These are phyloP conservation scores for Prunella fulvescens DNA, from an alignment of 2,113 vertebrate genomes.

Conservation along the genomic window DNA sequence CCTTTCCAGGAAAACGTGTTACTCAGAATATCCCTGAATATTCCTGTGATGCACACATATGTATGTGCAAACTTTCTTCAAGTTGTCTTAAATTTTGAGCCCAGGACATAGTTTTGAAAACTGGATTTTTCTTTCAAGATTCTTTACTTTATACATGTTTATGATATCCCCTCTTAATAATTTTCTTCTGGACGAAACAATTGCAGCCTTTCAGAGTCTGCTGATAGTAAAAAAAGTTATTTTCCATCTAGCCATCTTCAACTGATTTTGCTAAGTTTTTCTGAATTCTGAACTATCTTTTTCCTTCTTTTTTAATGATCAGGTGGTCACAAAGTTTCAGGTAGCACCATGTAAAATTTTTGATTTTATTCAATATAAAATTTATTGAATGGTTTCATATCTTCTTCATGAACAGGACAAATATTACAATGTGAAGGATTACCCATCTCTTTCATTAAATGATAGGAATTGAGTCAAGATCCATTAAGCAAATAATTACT, in stretches of 20 bases:
- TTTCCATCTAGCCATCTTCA: neutral
- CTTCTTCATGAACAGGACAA: neutral
- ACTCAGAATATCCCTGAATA: neutral
- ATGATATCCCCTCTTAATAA: neutral
- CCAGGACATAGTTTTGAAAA: neutral
- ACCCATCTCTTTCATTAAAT: neutral
- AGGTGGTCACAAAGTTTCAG: neutral
- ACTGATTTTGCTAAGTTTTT: neutral
- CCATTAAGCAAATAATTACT: neutral
- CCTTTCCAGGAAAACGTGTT: neutral
- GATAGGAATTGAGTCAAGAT: neutral
- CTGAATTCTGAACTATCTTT: neutral
- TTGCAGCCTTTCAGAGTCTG: neutral
- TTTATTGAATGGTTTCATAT: neutral
- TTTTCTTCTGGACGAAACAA: neutral
- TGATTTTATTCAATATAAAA: rapidly evolving
- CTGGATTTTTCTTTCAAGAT: neutral
- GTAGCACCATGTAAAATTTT: neutral
- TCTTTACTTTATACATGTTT: neutral
- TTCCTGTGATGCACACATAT: neutral
- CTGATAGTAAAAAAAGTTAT: neutral
- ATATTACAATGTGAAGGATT: neutral
- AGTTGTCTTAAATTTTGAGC: neutral
- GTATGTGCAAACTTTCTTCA: neutral
- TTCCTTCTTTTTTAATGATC: neutral